Conservation (phyloP, 2,888 invertebrate species). For the Tachystola acroxantha region DNA sequence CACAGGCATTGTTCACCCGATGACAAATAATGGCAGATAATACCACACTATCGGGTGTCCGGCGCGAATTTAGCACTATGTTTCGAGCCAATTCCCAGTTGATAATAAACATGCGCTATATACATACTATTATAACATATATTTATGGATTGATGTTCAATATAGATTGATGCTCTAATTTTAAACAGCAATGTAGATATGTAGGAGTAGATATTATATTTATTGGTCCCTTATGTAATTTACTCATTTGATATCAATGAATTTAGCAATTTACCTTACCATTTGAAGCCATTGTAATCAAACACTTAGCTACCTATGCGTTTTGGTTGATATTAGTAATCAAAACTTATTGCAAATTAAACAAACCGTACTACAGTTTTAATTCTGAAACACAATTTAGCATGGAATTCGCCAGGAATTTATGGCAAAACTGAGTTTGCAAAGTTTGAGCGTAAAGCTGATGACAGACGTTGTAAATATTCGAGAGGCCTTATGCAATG, state of each 20-base stretch:
- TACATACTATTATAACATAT: not conserved
- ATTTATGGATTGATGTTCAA: not conserved
- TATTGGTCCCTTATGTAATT: no score
- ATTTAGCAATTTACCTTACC: no score
- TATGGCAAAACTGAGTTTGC: constrained; percentile 11
- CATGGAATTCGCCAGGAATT: no score
- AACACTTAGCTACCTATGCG: no score
- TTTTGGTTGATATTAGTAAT: constrained; percentile 6
- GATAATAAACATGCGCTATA: constrained; percentile 64
- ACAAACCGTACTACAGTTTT: no score
- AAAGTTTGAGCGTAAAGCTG: constrained; percentile 9
- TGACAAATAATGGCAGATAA: constrained; percentile 77
- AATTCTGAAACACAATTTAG: no score
- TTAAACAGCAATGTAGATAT: not conserved
- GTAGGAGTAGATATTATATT: not conserved
- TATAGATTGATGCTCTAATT: not conserved
- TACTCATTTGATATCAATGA: no score
- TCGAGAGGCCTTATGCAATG: no score
- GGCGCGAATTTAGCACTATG: constrained; percentile 66
- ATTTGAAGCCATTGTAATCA: no score
- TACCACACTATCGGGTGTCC: constrained; percentile 73
- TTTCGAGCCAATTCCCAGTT: constrained; percentile 69
- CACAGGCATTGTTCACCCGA: constrained; percentile 63
- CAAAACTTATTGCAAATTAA: no score
- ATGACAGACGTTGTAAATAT: no score